phyloP scores from a whole-genome alignment of 2,797 vertebrate species.

The Sarcoramphus papa region DNA sequence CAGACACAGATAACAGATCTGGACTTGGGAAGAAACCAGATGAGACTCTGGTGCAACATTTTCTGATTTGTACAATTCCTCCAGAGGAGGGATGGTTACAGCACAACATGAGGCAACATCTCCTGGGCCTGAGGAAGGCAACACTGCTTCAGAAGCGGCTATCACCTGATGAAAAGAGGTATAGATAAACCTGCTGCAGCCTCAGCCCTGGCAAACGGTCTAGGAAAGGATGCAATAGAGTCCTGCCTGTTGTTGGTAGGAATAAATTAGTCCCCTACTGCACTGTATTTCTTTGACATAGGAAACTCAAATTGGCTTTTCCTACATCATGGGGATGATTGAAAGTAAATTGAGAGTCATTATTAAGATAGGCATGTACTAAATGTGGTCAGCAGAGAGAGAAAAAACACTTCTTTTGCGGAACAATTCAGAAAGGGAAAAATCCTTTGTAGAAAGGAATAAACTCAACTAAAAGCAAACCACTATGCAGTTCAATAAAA shows the following conservation, averaged over 20 bases:
- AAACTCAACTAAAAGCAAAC: constrained; percentile 48
- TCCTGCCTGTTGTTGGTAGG: not conserved
- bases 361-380: not conserved
- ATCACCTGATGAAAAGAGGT: not conserved
- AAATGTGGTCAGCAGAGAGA: not conserved
- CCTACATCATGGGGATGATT: not conserved
- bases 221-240: not conserved
- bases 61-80: not conserved
- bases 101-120: not conserved
- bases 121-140: not conserved
- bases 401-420: not conserved
- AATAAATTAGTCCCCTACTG: not conserved
- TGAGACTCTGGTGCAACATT: not conserved
- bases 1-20: not conserved
- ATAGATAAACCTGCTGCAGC: not conserved
- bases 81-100: not conserved
- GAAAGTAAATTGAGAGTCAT: not conserved
- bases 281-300: not conserved
- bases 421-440: constrained; percentile 10
- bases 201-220: not conserved
- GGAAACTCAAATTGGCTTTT: not conserved
- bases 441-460: constrained; percentile 30
- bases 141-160: not conserved
- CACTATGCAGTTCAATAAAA: constrained; percentile 60
- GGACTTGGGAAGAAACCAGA: not conserved